phyloP scores from a whole-genome alignment of 2,888 invertebrate species.

The Melangyna quadrimaculata region DNA sequence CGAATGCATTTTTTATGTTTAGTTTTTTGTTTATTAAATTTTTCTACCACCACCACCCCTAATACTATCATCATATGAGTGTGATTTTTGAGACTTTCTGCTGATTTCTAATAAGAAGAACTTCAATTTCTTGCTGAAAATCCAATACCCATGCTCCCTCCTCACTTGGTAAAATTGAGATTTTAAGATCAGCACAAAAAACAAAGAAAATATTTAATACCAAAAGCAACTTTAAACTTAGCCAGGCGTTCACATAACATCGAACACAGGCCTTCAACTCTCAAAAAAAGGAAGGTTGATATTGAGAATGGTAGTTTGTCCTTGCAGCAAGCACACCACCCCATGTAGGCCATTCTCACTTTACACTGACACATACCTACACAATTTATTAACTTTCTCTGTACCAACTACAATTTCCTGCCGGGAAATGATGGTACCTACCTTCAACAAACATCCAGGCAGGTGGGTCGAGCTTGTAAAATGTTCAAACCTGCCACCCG shows the following conservation, averaged over 20 bases:
- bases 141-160: background rate
- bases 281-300: background rate
- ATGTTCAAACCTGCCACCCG: background rate
- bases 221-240: conserved; percentile 36
- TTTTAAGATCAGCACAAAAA: background rate
- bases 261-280: conserved; percentile 28
- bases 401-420: conserved; percentile 37
- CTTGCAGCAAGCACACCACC: background rate
- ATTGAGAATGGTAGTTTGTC: background rate
- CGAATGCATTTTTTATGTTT: conserved; percentile 56
- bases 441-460: background rate
- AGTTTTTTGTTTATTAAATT: background rate
- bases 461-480: background rate
- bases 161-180: background rate
- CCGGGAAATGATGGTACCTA: background rate
- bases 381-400: conserved; percentile 12
- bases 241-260: conserved; percentile 35
- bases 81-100: background rate
- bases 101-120: conserved; percentile 28
- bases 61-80: background rate
- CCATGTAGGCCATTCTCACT: background rate
- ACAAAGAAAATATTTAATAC: background rate
- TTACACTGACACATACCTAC: background rate
- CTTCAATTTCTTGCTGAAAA: conserved; percentile 5
- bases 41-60: background rate